phyloP scores from a whole-genome alignment of 2,888 invertebrate species.

The Mythimna vitellina region DNA sequence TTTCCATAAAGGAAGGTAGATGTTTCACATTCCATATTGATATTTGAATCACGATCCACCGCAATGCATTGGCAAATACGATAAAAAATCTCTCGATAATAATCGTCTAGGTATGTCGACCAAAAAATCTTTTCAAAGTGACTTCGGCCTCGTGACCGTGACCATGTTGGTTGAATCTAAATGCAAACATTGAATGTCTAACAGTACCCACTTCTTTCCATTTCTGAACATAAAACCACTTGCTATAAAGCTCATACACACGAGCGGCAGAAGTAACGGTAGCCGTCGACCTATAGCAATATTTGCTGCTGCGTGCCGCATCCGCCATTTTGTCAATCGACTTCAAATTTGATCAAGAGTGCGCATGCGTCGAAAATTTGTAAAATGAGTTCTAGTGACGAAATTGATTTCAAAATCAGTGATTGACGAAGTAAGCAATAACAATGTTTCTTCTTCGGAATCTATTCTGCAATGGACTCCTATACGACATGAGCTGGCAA shows the following conservation, averaged over 20 bases:
- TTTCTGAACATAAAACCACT: background rate
- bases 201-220: background rate
- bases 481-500: too few species aligned
- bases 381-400: too few species aligned
- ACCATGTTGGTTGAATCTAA: background rate
- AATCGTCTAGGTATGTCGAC: slow-evolving; percentile 26
- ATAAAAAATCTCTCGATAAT: slow-evolving; percentile 11
- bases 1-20: background rate
- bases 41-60: slow-evolving; percentile 16
- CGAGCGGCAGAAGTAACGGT: too few species aligned
- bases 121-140: slow-evolving; percentile 2
- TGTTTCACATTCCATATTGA: slow-evolving; percentile 3
- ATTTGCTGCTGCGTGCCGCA: too few species aligned
- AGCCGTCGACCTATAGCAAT: too few species aligned
- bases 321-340: too few species aligned
- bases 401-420: too few species aligned
- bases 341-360: too few species aligned
- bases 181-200: background rate
- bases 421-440: too few species aligned
- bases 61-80: slow-evolving; percentile 22
- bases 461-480: too few species aligned
- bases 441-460: too few species aligned
- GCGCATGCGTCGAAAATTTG: too few species aligned
- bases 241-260: background rate
- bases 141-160: background rate